Conservation (phyloP, 2,888 invertebrate species). For the Cataglyphis cursor region DNA sequence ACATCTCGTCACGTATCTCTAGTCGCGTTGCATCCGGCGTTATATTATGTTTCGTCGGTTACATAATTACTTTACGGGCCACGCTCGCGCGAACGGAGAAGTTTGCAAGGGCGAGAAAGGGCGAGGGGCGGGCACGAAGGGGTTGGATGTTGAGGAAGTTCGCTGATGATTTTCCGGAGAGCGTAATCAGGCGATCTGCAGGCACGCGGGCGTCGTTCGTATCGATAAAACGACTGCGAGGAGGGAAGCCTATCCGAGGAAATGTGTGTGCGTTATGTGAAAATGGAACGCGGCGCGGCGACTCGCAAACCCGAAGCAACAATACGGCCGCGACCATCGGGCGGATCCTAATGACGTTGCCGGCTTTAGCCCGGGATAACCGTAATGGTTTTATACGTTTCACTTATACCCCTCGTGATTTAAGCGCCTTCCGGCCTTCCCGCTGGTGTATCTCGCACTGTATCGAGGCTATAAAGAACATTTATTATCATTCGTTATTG, state of each 20-base stretch:
- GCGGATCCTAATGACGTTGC: constrained; percentile 79
- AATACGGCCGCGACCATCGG: constrained; percentile 70
- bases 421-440: constrained; percentile 53
- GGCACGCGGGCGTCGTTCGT: constrained; percentile 58
- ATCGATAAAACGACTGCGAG: constrained; percentile 68
- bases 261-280: constrained; percentile 65
- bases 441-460: neutral
- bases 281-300: constrained; percentile 58
- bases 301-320: constrained; percentile 48
- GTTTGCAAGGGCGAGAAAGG: constrained; percentile 35
- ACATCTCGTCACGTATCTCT: constrained; percentile 41
- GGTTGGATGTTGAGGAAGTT: constrained; percentile 44
- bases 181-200: constrained; percentile 64
- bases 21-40: constrained; percentile 28
- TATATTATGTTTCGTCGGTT: constrained; percentile 41
- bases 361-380: constrained; percentile 79
- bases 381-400: constrained; percentile 82
- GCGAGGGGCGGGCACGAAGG: neutral
- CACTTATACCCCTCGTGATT: constrained; percentile 78
- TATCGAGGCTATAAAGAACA: constrained; percentile 38
- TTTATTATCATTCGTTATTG: constrained; percentile 26
- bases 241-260: constrained; percentile 58
- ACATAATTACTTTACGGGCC: constrained; percentile 50
- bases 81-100: constrained; percentile 37
- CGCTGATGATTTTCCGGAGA: constrained; percentile 56